Conservation (phyloP, 1,140 invertebrate genomes). For the Sweltsa coloradensis region DNA sequence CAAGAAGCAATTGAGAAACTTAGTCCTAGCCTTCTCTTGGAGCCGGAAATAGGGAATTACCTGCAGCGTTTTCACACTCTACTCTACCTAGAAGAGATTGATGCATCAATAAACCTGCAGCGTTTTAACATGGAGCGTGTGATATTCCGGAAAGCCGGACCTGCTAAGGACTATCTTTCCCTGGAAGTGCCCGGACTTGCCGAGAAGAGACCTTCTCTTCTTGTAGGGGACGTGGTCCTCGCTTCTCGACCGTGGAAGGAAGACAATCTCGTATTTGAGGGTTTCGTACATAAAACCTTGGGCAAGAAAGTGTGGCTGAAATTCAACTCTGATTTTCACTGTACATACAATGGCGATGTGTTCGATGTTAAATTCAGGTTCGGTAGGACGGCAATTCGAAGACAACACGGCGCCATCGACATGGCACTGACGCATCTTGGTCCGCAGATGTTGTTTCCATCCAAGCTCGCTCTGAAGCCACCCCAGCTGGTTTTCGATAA, state of each 20-base stretch:
- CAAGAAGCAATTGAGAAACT: constrained; percentile 23
- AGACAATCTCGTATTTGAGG: constrained; percentile 44
- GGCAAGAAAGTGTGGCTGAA: constrained; percentile 53
- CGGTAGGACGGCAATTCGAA: constrained; percentile 30
- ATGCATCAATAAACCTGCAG: constrained; percentile 42
- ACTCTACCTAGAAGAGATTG: constrained; percentile 65
- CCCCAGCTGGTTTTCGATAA: constrained; percentile 15
- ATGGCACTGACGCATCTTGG: constrained; percentile 26
- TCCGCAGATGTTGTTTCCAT: constrained; percentile 31
- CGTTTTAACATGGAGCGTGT: constrained; percentile 55
- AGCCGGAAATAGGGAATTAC: constrained; percentile 42
- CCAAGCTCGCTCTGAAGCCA: constrained; percentile 12
- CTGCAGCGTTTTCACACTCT: constrained; percentile 51
- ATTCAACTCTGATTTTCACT: constrained; percentile 59
- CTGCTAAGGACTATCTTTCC: constrained; percentile 46
- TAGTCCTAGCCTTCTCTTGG: constrained; percentile 35
- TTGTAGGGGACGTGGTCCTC: constrained; percentile 63
- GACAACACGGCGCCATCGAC: constrained; percentile 34
- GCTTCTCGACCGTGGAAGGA: constrained; percentile 27
- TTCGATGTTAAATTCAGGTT: constrained; percentile 40
- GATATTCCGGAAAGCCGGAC: constrained; percentile 41
- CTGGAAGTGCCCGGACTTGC: constrained; percentile 66
- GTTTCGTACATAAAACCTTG: constrained; percentile 62
- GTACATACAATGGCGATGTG: constrained; percentile 49
- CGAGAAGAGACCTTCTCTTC: constrained; percentile 73